Base-by-base conservation (phyloP, 2,888 invertebrate genomes). In the Bhutanitis thaidina region DNA sequence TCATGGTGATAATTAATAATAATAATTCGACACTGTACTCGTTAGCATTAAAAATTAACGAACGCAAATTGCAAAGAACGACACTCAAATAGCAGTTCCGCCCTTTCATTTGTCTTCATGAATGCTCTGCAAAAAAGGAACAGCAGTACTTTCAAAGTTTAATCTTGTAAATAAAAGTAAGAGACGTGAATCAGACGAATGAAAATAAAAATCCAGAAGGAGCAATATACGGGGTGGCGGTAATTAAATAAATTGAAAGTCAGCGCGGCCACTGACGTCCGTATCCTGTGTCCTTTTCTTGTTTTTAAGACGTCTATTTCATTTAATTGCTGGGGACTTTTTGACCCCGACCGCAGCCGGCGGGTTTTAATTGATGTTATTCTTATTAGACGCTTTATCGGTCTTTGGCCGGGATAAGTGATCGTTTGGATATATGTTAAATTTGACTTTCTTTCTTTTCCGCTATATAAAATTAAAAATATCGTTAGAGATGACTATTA, bases 211-310 rank as follows among this genome's bases (percentile, higher is more conserved):
- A 43, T 46, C 30, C 34, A 47, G 41, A 53, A 48, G 36, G 20
- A 16, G 49, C 49, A 49, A 53, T 47, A 53, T 52, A 60, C 52
- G 59, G 64, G n/a, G 67, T 64, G 64, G 60, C 43, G 53, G 57
- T 71, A 71, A 83, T 85, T 81, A 74, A 77, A 69, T 77, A 74
- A 78, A 80, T 80, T 77, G 80, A 20, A 69, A 74, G 59, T 59
- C 59, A 62, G 59, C 69, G 64, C 61, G 60, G 54, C 60, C 60
- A 55, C 67, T 64, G 67, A 67, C 64, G 63, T 62, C 61, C 67
- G 64, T 64, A 66, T 69, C 60, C 63, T 65, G 61, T 64, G 66
- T 69, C 62, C 61, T 65, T 62, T 63, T 67, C 63, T 70, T 69
- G 58, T 71, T 76, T 73, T 70, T 66, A 69, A 74, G 72, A 68